Conservation (phyloP, 2,888 invertebrate species). For the Lasioglossum pauxillum region DNA sequence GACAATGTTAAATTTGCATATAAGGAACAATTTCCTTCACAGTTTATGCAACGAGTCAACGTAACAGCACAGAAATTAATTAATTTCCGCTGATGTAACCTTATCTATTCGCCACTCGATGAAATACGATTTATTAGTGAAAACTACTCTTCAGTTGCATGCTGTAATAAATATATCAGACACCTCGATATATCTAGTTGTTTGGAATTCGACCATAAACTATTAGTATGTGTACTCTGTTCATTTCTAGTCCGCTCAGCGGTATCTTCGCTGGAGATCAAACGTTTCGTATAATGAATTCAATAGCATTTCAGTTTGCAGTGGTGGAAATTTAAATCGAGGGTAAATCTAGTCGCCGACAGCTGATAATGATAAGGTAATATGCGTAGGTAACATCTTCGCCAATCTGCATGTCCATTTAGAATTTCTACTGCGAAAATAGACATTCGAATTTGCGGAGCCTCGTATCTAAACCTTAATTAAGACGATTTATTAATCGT, state of each 20-base stretch:
- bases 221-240: slow-evolving; percentile 41
- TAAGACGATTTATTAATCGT: not conserved
- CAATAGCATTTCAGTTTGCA: slow-evolving; percentile 7
- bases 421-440: not conserved
- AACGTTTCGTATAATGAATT: slow-evolving; percentile 37
- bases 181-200: not conserved
- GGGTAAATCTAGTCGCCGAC: slow-evolving; percentile 22
- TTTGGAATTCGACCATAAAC: slow-evolving; percentile 7
- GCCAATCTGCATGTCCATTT: not conserved
- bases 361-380: slow-evolving; percentile 13
- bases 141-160: not conserved
- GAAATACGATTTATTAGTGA: not conserved
- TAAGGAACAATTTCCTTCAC: not conserved
- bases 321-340: slow-evolving; percentile 26
- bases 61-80: not conserved
- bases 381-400: not conserved
- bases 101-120: not conserved
- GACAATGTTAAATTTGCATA: not conserved
- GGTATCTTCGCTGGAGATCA: slow-evolving; percentile 21
- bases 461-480: not conserved
- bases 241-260: slow-evolving; percentile 30
- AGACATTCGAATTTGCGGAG: not conserved
- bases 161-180: not conserved
- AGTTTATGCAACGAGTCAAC: not conserved
- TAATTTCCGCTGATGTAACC: not conserved